Base-by-base conservation (phyloP, 2,797 vertebrate species). In the Acanthurus leucopareius region DNA sequence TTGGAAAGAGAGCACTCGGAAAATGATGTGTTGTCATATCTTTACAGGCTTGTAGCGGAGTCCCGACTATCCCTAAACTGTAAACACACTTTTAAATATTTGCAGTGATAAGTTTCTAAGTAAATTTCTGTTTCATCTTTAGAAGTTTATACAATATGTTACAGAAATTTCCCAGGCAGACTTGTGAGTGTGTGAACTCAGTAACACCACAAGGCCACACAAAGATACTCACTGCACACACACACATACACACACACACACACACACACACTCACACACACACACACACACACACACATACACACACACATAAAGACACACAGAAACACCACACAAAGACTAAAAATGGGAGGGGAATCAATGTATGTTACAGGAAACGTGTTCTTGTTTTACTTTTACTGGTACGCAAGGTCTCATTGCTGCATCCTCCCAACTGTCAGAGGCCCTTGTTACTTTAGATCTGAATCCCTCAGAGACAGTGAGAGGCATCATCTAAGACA, bases 301-400 rank as follows among this genome's bases (percentile, higher is more conserved):
- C 28, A 75, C 51, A 75, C 64, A 77, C 69, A 77, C 69, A 83
- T 47, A 62, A 25, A 82, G 25, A 49, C 62, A 83, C 32, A 35
- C 32, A 35, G 32, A 35, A 35, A 35, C 32, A 35, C 32, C 32
- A 35, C 32, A 82, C 60, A 61, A 32, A 85, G 19, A 45, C 57
- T 59, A 79, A 84, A 90, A 89, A 89, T 90, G 90, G 88, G 88
- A 91, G 90, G 93, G 86, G 91, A 92, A 87, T 92, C 80, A 56
- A 91, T 84, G 80, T 88, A 88, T 91, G 89, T 92, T 92, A 90
- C 92, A 88, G 93, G 93, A 95, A 95, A 92, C 52, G 66, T 89
- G 88, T 82, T 92, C 84, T 92, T 86, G 75, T 92, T 93, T 91
- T 92, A 90, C 84, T 88, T 80, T 89, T 87, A 87, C 91, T 84